Conservation (phyloP, 2,888 invertebrate species). For the Idaea biselata region DNA sequence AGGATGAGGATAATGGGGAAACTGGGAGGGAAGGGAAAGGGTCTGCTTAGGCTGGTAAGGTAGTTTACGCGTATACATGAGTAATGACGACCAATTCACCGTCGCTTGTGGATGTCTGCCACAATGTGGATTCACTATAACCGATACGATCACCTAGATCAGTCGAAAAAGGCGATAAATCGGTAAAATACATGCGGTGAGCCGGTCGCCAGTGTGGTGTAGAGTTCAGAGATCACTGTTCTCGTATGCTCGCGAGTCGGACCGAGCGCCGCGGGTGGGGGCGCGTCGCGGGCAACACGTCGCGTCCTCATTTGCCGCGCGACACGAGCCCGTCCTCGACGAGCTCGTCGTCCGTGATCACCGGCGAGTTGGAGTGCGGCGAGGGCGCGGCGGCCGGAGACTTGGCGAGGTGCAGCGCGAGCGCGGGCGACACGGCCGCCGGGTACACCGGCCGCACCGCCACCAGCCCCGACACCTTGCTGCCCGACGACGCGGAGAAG, state of each 20-base stretch:
- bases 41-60: neutral
- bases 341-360: slow-evolving; percentile 93
- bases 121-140: too few relatives aligned
- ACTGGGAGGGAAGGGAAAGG: neutral
- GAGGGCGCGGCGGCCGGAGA: slow-evolving; percentile 87
- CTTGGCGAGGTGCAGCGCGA: slow-evolving; percentile 88
- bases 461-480: slow-evolving; percentile 76
- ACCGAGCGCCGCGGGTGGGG: slow-evolving; percentile 27
- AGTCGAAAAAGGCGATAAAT: too few relatives aligned
- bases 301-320: slow-evolving; percentile 83
- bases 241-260: slow-evolving; percentile 24
- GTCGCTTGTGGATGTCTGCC: too few relatives aligned
- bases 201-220: neutral
- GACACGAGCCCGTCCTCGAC: slow-evolving; percentile 94
- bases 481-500: slow-evolving; percentile 82
- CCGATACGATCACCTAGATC: too few relatives aligned
- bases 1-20: neutral
- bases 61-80: neutral
- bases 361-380: slow-evolving; percentile 86
- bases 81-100: too few relatives aligned
- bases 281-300: slow-evolving; percentile 4
- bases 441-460: slow-evolving; percentile 81
- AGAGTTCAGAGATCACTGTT: slow-evolving; percentile 15
- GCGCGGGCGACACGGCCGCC: slow-evolving; percentile 82
- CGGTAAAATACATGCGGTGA: too few relatives aligned